Evolutionary conservation across 2,888 invertebrate species (phyloP).

Genomic region (Tolmerus cingulatus): DNA sequence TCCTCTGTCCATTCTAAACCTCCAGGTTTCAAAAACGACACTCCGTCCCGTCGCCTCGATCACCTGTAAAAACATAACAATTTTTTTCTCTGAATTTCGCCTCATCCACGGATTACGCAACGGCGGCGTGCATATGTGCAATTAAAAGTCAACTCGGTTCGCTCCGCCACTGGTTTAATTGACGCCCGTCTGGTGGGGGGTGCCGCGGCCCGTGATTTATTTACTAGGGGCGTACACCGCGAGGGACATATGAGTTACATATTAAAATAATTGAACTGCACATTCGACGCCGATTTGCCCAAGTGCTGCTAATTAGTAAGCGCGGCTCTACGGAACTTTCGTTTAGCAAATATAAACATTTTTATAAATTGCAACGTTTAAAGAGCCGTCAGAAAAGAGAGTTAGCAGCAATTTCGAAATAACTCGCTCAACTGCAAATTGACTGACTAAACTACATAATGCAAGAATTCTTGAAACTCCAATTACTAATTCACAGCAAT

Average conservation of each 20-base stretch:
- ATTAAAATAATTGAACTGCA: background rate
- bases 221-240: background rate
- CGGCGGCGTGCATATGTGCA: background rate
- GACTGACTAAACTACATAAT: too few species aligned
- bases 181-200: background rate
- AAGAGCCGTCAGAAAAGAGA: too few species aligned
- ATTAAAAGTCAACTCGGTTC: background rate
- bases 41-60: background rate
- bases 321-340: background rate
- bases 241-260: background rate
- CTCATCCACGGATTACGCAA: background rate
- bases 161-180: background rate
- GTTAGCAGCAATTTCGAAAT: too few species aligned
- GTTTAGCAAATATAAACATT: background rate
- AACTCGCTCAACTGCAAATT: too few species aligned
- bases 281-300: background rate
- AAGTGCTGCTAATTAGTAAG: background rate
- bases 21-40: background rate
- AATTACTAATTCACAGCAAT: too few species aligned
- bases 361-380: too few species aligned
- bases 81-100: background rate
- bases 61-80: slow-evolving; percentile 6
- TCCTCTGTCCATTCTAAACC: slow-evolving; percentile 8
- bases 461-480: too few species aligned
- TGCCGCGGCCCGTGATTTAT: background rate